A percentile compares a stretch with the other conserved stretches of the same genome.
These are phyloP conservation scores for Barypeithes pellucidus DNA, from an alignment of 2,888 invertebrate species.

Conservation along the genomic window DNA sequence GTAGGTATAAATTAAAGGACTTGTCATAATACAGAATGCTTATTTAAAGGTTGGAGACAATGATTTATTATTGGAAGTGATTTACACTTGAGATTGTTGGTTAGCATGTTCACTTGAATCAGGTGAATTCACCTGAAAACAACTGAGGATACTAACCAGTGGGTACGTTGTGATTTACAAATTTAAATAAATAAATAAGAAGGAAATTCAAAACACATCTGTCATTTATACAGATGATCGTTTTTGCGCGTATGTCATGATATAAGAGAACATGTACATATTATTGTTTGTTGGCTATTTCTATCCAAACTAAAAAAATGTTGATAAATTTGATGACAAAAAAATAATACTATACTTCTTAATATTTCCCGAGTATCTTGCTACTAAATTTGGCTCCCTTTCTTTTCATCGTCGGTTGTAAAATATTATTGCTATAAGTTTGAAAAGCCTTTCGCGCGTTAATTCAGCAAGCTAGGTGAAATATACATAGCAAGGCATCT, in stretches of 20 bases:
- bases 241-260: neutral
- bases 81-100: no score
- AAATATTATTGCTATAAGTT: no score
- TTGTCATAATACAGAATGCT: neutral
- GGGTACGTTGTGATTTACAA: no score
- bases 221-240: neutral
- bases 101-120: neutral
- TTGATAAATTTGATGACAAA: neutral
- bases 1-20: constrained; percentile 14
- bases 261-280: no score
- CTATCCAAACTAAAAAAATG: neutral
- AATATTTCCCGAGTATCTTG: neutral
- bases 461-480: constrained; percentile 1
- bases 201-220: neutral
- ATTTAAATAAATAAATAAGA: no score
- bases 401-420: no score
- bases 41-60: neutral
- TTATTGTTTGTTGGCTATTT: neutral
- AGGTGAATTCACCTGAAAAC: neutral
- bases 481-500: no score
- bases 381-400: no score
- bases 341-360: neutral
- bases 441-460: no score
- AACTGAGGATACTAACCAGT: no score
- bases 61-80: neutral